phyloP scores from a whole-genome alignment of 2,888 invertebrate species.

The Limnephilus auricula region DNA sequence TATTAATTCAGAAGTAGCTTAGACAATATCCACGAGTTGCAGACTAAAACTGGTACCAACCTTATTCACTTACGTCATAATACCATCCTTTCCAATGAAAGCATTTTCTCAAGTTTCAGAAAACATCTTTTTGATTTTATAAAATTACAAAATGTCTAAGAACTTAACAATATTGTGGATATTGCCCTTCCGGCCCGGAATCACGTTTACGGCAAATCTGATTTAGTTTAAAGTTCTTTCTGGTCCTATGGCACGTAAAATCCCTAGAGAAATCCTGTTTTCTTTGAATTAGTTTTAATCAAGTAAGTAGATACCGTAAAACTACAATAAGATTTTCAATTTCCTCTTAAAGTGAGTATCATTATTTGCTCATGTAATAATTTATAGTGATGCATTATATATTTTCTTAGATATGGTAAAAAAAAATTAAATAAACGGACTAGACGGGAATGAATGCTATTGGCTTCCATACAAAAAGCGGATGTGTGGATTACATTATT shows the following conservation, averaged over 20 bases:
- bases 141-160: background rate
- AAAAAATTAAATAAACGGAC: too few relatives aligned
- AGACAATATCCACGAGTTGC: background rate
- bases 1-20: background rate
- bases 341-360: background rate
- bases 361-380: background rate
- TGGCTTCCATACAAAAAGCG: too few relatives aligned
- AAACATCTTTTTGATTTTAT: background rate
- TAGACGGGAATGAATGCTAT: too few relatives aligned
- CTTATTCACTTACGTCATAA: background rate
- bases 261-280: background rate
- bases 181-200: too few relatives aligned
- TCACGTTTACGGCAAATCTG: background rate
- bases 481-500: background rate
- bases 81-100: background rate
- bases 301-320: background rate
- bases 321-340: background rate
- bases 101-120: background rate
- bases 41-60: background rate
- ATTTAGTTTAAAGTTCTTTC: background rate
- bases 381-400: background rate
- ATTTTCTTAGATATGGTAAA: background rate
- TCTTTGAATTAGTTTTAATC: background rate
- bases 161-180: too few relatives aligned
- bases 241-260: background rate